Evolutionary conservation across 2,888 invertebrate genomes (phyloP).

Genomic region (Phania funesta): DNA sequence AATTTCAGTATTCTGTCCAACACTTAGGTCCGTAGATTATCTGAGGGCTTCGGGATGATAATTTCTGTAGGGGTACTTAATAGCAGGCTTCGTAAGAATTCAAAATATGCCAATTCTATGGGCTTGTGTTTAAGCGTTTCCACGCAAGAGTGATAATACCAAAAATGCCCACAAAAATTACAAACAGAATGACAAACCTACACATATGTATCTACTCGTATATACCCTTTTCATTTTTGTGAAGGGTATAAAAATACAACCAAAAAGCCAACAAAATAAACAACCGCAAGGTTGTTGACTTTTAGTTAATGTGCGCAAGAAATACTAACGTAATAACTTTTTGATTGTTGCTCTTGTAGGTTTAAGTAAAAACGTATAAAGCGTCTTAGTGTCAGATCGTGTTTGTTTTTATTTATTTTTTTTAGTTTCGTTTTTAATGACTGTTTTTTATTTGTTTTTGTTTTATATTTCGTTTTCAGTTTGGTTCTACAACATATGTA

Average conservation of each 20-base stretch:
- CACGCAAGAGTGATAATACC: too few species aligned
- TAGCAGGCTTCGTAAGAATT: too few species aligned
- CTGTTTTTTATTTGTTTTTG: not conserved
- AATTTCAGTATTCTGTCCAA: too few species aligned
- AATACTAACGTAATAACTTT: constrained; percentile 9
- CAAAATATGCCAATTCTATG: too few species aligned
- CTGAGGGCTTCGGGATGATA: too few species aligned
- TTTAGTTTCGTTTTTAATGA: constrained; percentile 8
- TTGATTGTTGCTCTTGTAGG: constrained; percentile 9
- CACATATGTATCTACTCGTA: too few species aligned
- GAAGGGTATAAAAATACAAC: too few species aligned
- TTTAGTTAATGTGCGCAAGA: constrained; percentile 44
- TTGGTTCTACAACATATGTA: not conserved
- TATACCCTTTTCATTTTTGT: too few species aligned
- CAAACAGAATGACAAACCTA: too few species aligned
- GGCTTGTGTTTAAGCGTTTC: too few species aligned
- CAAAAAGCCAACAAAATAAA: constrained; percentile 27
- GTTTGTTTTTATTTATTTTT: not conserved
- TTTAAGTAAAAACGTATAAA: constrained; percentile 44
- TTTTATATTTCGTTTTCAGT: not conserved
- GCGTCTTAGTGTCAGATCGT: constrained; percentile 32
- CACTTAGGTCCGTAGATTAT: too few species aligned
- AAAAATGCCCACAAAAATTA: not conserved
- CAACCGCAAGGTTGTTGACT: constrained; percentile 54
- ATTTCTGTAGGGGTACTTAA: too few species aligned